phyloP scores from a whole-genome alignment of 2,797 vertebrate genomes.

The Danio tinwini region DNA sequence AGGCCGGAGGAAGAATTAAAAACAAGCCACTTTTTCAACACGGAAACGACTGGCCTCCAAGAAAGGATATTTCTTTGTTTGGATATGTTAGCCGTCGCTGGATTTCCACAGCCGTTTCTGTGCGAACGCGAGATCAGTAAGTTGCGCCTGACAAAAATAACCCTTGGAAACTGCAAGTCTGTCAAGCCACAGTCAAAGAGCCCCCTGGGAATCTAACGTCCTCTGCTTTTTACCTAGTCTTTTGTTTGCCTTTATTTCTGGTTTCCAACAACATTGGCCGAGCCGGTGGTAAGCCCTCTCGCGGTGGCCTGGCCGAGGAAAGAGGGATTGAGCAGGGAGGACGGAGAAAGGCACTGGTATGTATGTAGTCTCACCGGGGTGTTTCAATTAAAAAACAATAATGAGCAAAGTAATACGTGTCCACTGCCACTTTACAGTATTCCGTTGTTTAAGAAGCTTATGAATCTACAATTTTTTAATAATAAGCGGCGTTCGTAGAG shows the following conservation, averaged over 20 bases:
- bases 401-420: background rate
- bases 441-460: background rate
- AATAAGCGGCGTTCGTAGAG: background rate
- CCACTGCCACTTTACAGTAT: background rate
- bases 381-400: slow-evolving; percentile 28
- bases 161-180: slow-evolving; percentile 18
- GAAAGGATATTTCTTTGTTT: slow-evolving; percentile 42
- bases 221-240: slow-evolving; percentile 4
- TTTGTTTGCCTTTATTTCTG: slow-evolving; percentile 40
- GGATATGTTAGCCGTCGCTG: slow-evolving; percentile 37
- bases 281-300: slow-evolving; percentile 46
- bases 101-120: slow-evolving; percentile 36
- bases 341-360: slow-evolving; percentile 76
- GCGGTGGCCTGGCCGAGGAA: slow-evolving; percentile 42
- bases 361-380: slow-evolving; percentile 61
- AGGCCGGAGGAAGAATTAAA: slow-evolving; percentile 65
- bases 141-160: slow-evolving; percentile 30
- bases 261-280: slow-evolving; percentile 50
- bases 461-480: background rate
- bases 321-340: slow-evolving; percentile 53
- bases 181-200: slow-evolving; percentile 10
- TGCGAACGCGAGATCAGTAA: slow-evolving; percentile 37
- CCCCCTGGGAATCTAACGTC: slow-evolving; percentile 4
- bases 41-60: slow-evolving; percentile 48
- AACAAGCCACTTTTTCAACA: slow-evolving; percentile 55